Conservation (phyloP, 1,140 invertebrate genomes). For the Drosophila willistoni region DNA sequence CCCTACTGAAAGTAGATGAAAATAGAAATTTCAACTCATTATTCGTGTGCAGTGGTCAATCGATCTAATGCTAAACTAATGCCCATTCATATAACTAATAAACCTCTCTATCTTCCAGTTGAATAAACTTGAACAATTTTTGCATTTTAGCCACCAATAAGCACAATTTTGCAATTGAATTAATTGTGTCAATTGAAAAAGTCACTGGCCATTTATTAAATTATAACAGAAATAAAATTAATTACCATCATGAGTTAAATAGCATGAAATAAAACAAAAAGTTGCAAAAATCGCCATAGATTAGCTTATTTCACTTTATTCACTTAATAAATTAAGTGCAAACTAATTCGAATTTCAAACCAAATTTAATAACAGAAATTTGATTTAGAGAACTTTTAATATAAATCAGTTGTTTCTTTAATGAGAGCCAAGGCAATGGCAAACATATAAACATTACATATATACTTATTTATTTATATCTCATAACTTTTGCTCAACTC, state of each 20-base stretch:
- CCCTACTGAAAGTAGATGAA: not conserved
- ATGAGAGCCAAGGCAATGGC: not conserved
- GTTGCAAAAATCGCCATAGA: slow-evolving; percentile 3
- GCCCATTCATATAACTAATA: slow-evolving; percentile 6
- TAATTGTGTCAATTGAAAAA: slow-evolving; percentile 50
- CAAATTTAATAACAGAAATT: not conserved
- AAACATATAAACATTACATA: not conserved
- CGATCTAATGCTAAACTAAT: not conserved
- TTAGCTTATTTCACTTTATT: slow-evolving; percentile 24
- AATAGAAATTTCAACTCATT: slow-evolving; percentile 24
- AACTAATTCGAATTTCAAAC: slow-evolving; percentile 15
- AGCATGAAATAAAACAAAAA: not conserved
- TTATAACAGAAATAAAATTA: slow-evolving; percentile 56
- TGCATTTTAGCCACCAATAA: slow-evolving; percentile 22
- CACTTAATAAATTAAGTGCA: slow-evolving; percentile 40
- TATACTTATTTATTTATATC: not conserved
- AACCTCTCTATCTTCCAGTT: slow-evolving; percentile 32
- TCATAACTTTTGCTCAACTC: slow-evolving; percentile 11
- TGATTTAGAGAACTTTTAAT: not conserved
- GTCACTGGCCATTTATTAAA: slow-evolving; percentile 32
- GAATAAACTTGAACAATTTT: slow-evolving; percentile 31
- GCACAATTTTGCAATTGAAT: slow-evolving; percentile 54
- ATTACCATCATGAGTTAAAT: slow-evolving; percentile 34
- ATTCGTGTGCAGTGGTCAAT: not conserved
- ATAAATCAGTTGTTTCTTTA: slow-evolving; percentile 4